A percentile compares a stretch with the other conserved stretches of the same genome.
Conservation (phyloP, 2,113 vertebrate species). For the Coturnix japonica region DNA sequence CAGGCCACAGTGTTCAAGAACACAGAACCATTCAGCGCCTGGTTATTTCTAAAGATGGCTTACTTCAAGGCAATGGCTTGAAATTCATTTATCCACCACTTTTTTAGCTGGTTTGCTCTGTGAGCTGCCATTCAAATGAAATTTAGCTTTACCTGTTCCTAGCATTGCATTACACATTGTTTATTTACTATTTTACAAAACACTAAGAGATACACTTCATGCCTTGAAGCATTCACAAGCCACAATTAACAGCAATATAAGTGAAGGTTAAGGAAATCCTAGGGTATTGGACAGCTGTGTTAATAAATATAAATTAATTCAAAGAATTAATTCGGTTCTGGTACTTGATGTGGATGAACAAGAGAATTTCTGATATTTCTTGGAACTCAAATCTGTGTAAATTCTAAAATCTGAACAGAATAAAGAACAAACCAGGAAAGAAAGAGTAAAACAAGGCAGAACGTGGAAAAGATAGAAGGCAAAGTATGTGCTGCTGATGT, state of each 20-base stretch:
- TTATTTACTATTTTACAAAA: background rate
- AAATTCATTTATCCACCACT: background rate
- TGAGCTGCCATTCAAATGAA: background rate
- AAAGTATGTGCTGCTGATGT: background rate
- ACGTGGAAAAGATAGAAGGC: background rate
- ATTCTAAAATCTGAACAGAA: background rate
- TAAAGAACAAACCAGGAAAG: background rate
- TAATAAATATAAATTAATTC: background rate
- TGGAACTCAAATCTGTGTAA: background rate
- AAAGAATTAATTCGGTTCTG: background rate
- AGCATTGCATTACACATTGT: background rate
- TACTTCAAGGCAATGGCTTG: background rate
- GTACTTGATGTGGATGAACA: background rate
- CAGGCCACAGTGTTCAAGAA: background rate
- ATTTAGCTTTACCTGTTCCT: background rate
- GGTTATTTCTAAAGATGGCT: background rate
- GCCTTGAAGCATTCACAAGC: background rate
- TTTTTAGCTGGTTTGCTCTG: background rate
- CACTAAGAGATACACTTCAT: background rate
- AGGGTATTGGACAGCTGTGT: background rate
- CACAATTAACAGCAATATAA: background rate
- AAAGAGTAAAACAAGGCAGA: background rate
- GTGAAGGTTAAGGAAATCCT: background rate
- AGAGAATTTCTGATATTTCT: background rate
- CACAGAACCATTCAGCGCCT: fast-evolving